Evolutionary conservation across 2,797 vertebrate genomes (phyloP).

Genomic region (Hirundo rustica): DNA sequence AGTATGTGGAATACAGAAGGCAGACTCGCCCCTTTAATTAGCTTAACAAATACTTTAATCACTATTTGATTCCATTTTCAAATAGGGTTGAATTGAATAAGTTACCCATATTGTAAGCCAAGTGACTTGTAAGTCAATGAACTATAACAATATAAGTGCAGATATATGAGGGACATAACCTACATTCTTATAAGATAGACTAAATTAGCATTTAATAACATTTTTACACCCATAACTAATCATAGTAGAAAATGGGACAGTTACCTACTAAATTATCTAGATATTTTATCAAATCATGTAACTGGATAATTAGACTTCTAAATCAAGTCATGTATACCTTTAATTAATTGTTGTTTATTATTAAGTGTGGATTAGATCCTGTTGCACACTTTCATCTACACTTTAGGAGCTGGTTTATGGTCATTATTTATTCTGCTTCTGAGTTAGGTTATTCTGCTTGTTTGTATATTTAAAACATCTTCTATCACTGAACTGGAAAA

Average conservation of each 20-base stretch:
- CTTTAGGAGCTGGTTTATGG: neutral
- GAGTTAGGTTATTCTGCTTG: neutral
- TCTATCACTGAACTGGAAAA: neutral
- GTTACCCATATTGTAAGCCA: neutral
- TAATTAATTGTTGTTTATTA: constrained; percentile 57
- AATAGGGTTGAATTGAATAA: neutral
- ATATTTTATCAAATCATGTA: constrained; percentile 27
- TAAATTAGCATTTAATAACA: constrained; percentile 40
- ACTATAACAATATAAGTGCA: neutral
- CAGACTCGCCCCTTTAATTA: neutral
- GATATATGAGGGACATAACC: neutral
- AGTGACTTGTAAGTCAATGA: neutral
- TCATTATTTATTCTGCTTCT: neutral
- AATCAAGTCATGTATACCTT: constrained; percentile 13
- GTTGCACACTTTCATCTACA: neutral
- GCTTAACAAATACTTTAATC: neutral
- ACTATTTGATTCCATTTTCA: neutral
- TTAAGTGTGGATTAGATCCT: neutral
- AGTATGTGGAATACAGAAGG: neutral
- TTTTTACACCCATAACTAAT: constrained; percentile 53
- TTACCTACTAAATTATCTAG: constrained; percentile 26
- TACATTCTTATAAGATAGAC: constrained; percentile 22
- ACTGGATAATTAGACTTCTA: constrained; percentile 48
- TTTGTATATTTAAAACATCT: neutral
- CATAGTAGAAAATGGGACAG: neutral